Conservation (phyloP, 2,797 vertebrate genomes). For the Florisuga fusca region DNA sequence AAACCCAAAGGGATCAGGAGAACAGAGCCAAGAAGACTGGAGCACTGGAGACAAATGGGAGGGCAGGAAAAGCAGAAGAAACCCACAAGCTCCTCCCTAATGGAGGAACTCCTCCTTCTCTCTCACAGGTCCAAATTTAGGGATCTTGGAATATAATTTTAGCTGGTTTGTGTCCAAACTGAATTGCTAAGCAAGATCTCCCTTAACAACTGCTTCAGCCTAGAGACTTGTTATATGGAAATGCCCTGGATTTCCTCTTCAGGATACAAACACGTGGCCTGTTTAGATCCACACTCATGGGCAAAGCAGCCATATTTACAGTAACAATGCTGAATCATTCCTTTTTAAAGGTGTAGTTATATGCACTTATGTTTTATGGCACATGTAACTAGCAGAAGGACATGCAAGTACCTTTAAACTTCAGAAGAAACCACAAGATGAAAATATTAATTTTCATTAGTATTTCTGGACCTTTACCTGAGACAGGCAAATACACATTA, state of each 20-base stretch:
- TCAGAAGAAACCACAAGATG: background rate
- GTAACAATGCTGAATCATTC: background rate
- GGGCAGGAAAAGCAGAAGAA: background rate
- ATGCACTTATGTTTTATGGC: background rate
- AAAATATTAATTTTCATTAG: background rate
- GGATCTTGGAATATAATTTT: background rate
- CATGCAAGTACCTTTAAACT: background rate
- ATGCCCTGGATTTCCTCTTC: background rate
- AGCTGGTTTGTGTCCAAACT: background rate
- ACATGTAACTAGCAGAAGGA: background rate
- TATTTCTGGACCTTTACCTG: background rate
- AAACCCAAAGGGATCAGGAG: background rate
- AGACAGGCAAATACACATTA: background rate
- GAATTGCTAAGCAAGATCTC: background rate
- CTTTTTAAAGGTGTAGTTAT: background rate
- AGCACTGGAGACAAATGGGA: background rate
- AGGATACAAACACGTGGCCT: background rate
- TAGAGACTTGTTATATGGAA: background rate
- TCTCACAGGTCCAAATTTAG: background rate
- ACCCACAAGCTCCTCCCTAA: background rate
- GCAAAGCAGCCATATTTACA: background rate
- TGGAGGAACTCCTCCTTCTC: background rate
- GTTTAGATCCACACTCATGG: background rate
- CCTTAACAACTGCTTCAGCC: background rate
- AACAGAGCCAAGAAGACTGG: background rate